Evolutionary conservation across 1,140 invertebrate species (phyloP), one percentile per base, ranked within the genome.

Genomic region (Mycetomoellerius zeteki): DNA sequence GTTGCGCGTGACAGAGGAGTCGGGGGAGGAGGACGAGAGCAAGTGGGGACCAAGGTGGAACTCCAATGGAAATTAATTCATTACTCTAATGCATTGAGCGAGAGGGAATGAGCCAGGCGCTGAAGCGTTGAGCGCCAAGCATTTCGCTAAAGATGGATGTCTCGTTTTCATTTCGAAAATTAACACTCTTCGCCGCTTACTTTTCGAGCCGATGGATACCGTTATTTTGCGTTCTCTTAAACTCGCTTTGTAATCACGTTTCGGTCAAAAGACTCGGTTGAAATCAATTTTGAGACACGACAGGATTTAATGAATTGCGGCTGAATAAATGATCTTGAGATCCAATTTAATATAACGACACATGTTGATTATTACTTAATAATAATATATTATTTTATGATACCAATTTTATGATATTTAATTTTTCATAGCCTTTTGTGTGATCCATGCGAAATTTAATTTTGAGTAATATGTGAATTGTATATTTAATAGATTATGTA

Each of bases 41-140:
- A 16, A 85, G 88, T 77, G 72, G 86, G 78, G 30, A 69, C 54
- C 69, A 89, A 86, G 78, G 85, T 58, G 60, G 80, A 64, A 89
- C 89, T 92, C 85, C 86, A 93, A 95, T 95, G 94, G 91, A 95
- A 95, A 95, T 95, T 95, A 95, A 95, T 95, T 95, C 94, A 95
- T 95, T 95, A 95, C 94, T 94, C 93, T 95, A 95, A 95, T 95
- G 95, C 94, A 93, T 92, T 92, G 92, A 91, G 91, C 90, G 92
- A 93, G 92, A 93, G 92, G 94, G 93, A 94, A 94, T 93, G 88
- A 88, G 92, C 88, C 89, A 87, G 87, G 89, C 89, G 91, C 91
- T 91, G 91, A 94, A 93, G 93, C 94, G 93, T 94, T 92, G 93
- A 93, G 93, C 92, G 91, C 93, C 93, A 89, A 90, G 92, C 92